A percentile compares a stretch with the other conserved stretches of the same genome.
These are phyloP conservation scores for Diceros bicornis DNA, from an alignment of 2,797 vertebrate species.

Conservation along the genomic window DNA sequence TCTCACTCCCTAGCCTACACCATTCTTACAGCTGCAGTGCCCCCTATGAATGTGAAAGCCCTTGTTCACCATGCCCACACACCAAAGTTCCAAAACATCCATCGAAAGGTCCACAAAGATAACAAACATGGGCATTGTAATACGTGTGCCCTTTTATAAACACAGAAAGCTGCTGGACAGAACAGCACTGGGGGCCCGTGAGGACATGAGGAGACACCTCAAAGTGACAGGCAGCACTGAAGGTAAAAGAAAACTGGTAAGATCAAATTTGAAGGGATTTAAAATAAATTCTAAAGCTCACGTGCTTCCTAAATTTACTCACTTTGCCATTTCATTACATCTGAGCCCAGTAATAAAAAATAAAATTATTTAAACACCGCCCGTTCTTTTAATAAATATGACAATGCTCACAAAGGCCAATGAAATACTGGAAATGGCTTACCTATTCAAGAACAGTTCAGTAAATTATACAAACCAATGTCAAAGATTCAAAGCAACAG, in stretches of 20 bases:
- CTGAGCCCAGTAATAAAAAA: neutral
- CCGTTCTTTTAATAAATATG: neutral
- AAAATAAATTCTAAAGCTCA: neutral
- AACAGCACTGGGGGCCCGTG: rapidly evolving
- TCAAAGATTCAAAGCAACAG: neutral
- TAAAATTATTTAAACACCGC: neutral
- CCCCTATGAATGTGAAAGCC: neutral
- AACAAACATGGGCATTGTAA: neutral
- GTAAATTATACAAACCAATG: neutral
- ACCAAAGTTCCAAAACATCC: neutral
- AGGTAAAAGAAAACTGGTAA: neutral
- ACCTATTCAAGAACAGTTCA: neutral
- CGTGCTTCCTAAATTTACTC: neutral
- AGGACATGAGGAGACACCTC: neutral
- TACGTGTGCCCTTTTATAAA: neutral
- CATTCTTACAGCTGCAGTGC: neutral
- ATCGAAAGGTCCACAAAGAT: neutral
- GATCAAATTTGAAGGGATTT: neutral
- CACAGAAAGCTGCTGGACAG: neutral
- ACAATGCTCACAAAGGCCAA: neutral
- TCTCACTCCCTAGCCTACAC: neutral
- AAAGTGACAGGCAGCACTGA: neutral
- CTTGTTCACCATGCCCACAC: neutral
- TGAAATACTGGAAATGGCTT: neutral
- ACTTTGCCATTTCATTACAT: constrained; percentile 1